phyloP scores from a whole-genome alignment of 2,888 invertebrate species.

The Leucophora obtusa region DNA sequence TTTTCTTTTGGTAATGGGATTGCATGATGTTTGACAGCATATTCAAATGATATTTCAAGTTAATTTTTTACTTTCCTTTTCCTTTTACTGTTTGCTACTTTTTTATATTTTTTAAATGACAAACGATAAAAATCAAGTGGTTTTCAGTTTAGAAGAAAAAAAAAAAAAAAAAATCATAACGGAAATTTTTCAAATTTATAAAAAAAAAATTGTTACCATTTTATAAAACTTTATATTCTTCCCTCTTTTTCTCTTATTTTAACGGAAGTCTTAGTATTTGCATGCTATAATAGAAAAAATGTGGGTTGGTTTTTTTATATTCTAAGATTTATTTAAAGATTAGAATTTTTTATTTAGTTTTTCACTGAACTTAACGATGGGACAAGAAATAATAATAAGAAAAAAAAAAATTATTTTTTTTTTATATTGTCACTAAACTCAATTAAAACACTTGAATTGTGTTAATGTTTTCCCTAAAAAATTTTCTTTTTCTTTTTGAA shows the following conservation, averaged over 20 bases:
- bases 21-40: constrained; percentile 25
- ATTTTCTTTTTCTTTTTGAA: too few relatives aligned
- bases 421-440: background rate
- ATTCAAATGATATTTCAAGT: constrained; percentile 42
- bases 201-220: constrained; percentile 37
- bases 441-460: too few relatives aligned
- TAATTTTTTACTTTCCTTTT: background rate
- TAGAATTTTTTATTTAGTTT: constrained; percentile 46
- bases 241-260: background rate
- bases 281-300: constrained; percentile 50
- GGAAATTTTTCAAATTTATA: constrained; percentile 72
- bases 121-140: constrained; percentile 62
- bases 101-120: background rate
- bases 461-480: too few relatives aligned
- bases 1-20: background rate
- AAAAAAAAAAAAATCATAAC: constrained; percentile 71
- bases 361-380: constrained; percentile 4
- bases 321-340: constrained; percentile 60
- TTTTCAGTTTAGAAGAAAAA: constrained; percentile 32
- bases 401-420: too few relatives aligned
- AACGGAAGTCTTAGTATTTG: constrained; percentile 62
- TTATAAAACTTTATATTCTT: constrained; percentile 9
- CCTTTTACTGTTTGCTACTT: background rate
- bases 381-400: too few relatives aligned
- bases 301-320: constrained; percentile 15